phyloP scores from a whole-genome alignment of 2,113 vertebrate genomes.

The Salvelinus fontinalis region DNA sequence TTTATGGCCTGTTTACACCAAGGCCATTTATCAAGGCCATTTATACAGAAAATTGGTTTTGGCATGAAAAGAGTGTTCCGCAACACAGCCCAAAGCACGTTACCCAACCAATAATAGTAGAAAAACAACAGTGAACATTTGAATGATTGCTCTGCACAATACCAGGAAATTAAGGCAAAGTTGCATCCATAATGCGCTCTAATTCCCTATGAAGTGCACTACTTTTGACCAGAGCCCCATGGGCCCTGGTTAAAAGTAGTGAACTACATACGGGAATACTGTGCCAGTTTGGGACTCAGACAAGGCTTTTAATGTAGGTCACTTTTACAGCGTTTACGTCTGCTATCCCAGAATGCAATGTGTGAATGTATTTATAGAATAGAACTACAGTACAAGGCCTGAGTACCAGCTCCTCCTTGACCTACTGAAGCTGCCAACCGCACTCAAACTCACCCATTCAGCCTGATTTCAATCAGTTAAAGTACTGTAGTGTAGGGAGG shows the following conservation, averaged over 20 bases:
- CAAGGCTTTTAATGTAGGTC: not conserved
- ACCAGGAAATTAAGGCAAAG: slow-evolving; percentile 30
- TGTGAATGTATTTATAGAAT: not conserved
- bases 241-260: no score
- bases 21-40: no score
- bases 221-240: no score
- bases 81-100: not conserved
- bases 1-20: no score
- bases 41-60: no score
- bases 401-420: no score
- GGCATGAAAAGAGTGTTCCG: no score
- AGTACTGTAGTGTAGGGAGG: not conserved
- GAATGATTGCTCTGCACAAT: slow-evolving; percentile 24
- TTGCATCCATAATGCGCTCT: not conserved
- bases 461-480: not conserved
- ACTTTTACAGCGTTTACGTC: not conserved
- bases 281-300: not conserved
- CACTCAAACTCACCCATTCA: no score
- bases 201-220: no score
- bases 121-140: slow-evolving; percentile 20
- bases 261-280: no score
- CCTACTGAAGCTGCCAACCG: no score
- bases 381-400: no score
- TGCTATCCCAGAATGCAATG: not conserved
- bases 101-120: not conserved